A percentile compares a stretch with the other conserved stretches of the same genome.
Conservation (phyloP, 2,797 vertebrate genomes). For the Arrhamphus sclerolepis region DNA sequence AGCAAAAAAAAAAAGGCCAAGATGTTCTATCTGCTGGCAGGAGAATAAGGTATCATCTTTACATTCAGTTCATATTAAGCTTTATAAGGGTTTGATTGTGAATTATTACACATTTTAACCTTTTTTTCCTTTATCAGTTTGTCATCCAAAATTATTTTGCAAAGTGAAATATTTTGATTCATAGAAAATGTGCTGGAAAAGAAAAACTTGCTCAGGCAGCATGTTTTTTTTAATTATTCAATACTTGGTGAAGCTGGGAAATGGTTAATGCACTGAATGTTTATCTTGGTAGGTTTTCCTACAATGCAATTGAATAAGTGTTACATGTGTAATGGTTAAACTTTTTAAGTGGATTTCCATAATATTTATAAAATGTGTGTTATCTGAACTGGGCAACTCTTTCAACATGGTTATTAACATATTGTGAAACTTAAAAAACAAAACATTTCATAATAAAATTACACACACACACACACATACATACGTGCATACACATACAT, state of each 20-base stretch:
- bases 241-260: conserved; percentile 53
- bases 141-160: conserved; percentile 18
- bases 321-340: conserved; percentile 55
- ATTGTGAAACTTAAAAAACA: conserved; percentile 49
- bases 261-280: conserved; percentile 75
- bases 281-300: conserved; percentile 59
- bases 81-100: conserved; percentile 64
- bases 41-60: conserved; percentile 51
- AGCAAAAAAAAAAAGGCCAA: conserved; percentile 20
- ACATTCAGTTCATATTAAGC: conserved; percentile 55
- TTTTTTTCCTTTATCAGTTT: conserved; percentile 38
- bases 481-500: no score
- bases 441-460: conserved; percentile 51
- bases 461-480: not conserved
- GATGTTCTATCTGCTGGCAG: conserved; percentile 27
- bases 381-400: conserved; percentile 46
- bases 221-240: conserved; percentile 49
- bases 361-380: conserved; percentile 40
- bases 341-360: conserved; percentile 45
- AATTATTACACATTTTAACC: conserved; percentile 55
- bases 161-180: conserved; percentile 39
- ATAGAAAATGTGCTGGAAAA: conserved; percentile 43
- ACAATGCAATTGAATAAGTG: conserved; percentile 62
- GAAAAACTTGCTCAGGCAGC: conserved; percentile 58
- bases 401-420: conserved; percentile 56